Percentiles rank a stretch among this genome's conserved stretches.
Evolutionary conservation across 2,888 invertebrate species (phyloP).

Genomic region (Ischnura elegans): DNA sequence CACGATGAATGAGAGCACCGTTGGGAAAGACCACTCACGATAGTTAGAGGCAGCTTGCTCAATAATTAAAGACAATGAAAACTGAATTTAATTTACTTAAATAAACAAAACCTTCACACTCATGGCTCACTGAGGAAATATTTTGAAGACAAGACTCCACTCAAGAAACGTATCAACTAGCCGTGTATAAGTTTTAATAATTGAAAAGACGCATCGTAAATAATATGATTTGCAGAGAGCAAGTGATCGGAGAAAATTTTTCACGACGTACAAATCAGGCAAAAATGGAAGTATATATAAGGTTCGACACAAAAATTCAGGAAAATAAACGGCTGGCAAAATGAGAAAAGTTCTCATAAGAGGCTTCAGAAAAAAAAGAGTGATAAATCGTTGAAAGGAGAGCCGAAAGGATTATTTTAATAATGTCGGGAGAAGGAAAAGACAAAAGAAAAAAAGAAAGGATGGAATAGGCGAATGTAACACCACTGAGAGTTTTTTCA

Average conservation of each 20-base stretch:
- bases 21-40: too few species aligned
- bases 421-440: neutral
- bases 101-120: too few species aligned
- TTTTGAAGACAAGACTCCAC: too few species aligned
- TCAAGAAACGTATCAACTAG: too few species aligned
- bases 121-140: too few species aligned
- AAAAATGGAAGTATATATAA: neutral
- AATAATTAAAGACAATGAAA: too few species aligned
- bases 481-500: constrained; percentile 62
- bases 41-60: too few species aligned
- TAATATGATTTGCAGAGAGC: neutral
- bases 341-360: neutral
- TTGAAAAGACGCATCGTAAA: neutral
- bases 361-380: neutral
- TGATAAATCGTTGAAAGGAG: neutral
- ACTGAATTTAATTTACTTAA: too few species aligned
- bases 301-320: neutral
- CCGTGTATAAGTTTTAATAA: neutral
- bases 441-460: neutral
- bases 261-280: too few species aligned
- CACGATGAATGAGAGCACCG: too few species aligned
- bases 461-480: constrained; percentile 33
- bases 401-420: neutral
- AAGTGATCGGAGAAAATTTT: neutral
- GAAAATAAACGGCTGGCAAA: neutral